Percentiles rank a stretch among this genome's conserved stretches.
Conservation (phyloP, 2,888 invertebrate species). For the Lochmaea capreae region DNA sequence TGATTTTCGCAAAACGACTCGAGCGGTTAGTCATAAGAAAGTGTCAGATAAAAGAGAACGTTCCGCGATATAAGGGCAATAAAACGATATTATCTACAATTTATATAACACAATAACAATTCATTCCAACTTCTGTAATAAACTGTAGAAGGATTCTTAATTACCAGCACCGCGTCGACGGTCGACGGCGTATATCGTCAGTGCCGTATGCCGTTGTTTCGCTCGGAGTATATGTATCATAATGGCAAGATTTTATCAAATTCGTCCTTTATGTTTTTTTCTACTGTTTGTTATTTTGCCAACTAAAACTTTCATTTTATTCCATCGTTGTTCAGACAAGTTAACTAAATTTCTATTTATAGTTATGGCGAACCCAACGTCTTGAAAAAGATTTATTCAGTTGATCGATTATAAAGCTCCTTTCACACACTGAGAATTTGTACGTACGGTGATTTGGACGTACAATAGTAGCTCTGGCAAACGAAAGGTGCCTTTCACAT, state of each 20-base stretch:
- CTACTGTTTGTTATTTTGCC: neutral
- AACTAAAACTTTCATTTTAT: neutral
- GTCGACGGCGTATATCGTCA: conserved; percentile 5
- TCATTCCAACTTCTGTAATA: conserved; percentile 38
- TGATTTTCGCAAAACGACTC: conserved; percentile 49
- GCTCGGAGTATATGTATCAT: neutral
- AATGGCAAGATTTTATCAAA: neutral
- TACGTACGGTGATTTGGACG: too few species aligned
- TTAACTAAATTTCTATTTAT: neutral
- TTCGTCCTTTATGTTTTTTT: neutral
- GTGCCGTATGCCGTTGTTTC: neutral
- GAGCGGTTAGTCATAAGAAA: conserved; percentile 47
- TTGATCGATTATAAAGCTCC: too few species aligned
- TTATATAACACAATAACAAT: conserved; percentile 43
- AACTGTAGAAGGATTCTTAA: conserved; percentile 35
- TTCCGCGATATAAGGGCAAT: conserved; percentile 45
- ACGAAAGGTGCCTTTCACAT: too few species aligned
- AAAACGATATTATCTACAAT: conserved; percentile 46
- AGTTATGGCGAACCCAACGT: too few species aligned
- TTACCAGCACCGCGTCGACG: conserved; percentile 20
- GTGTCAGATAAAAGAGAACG: conserved; percentile 42
- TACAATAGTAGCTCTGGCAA: too few species aligned
- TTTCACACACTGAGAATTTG: too few species aligned
- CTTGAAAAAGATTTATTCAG: too few species aligned
- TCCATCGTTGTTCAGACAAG: neutral